Conservation (phyloP, 1,140 invertebrate genomes). For the Pachypeltis micranthus region DNA sequence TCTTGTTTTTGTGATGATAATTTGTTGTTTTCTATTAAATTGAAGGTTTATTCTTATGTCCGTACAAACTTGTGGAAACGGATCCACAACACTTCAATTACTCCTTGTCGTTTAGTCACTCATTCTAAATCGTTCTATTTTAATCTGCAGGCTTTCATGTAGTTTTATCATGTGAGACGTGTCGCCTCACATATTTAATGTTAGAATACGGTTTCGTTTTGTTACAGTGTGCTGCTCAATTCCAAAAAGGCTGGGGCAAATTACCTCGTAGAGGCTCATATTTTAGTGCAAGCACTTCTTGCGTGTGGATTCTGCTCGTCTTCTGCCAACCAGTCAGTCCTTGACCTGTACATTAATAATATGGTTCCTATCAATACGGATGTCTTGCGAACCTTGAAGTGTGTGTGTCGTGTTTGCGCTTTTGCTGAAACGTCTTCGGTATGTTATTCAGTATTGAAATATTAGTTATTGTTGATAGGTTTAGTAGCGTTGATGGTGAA, state of each 20-base stretch:
- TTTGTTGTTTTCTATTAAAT: background rate
- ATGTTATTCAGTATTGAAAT: too few relatives aligned
- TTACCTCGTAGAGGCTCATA: background rate
- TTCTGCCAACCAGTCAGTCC: background rate
- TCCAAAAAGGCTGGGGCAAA: background rate
- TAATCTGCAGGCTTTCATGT: too few relatives aligned
- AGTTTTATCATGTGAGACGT: too few relatives aligned
- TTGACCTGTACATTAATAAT: background rate
- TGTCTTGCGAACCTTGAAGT: background rate
- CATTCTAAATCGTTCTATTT: too few relatives aligned
- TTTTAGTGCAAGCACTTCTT: background rate
- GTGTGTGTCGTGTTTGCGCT: background rate
- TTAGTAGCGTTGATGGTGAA: too few relatives aligned
- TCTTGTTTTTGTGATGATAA: background rate
- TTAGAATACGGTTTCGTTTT: too few relatives aligned
- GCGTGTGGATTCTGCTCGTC: background rate
- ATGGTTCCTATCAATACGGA: background rate
- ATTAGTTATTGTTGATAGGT: too few relatives aligned
- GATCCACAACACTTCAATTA: too few relatives aligned
- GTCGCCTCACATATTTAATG: too few relatives aligned
- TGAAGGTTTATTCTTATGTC: background rate
- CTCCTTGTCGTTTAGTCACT: too few relatives aligned
- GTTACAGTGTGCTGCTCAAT: background rate
- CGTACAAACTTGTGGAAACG: too few relatives aligned
- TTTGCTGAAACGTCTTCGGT: background rate